phyloP scores from a whole-genome alignment of 2,888 invertebrate species.

The Agrilus cyanescens region DNA sequence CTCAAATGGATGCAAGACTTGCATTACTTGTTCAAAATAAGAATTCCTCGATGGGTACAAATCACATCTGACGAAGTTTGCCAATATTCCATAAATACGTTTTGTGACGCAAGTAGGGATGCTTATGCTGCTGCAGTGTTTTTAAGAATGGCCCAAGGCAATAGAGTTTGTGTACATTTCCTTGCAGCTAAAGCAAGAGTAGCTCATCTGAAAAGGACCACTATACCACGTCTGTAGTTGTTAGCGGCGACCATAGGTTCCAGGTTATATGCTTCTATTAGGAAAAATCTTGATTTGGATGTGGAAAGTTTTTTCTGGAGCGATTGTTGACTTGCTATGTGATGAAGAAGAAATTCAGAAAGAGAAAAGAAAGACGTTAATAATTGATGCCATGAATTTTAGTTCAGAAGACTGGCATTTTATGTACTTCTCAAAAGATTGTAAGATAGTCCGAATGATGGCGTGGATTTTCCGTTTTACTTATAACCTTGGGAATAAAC shows the following conservation, averaged over 20 bases:
- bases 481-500: background rate
- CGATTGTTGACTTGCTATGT: conserved; percentile 11
- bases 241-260: conserved; percentile 4
- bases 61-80: background rate
- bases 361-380: conserved; percentile 4
- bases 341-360: conserved; percentile 8
- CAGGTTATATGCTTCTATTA: background rate
- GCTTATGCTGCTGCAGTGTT: background rate
- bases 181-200: conserved; percentile 2
- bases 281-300: background rate
- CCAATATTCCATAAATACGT: conserved; percentile 1
- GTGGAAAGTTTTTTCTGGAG: conserved; percentile 16
- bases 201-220: background rate
- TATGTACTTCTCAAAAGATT: conserved; percentile 14
- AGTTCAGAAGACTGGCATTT: conserved; percentile 1
- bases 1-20: background rate
- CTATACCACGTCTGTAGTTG: conserved; percentile 6
- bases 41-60: background rate
- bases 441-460: conserved; percentile 14
- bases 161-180: background rate
- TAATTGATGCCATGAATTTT: conserved; percentile 3
- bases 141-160: no score
- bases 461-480: conserved; percentile 12
- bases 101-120: conserved; percentile 5
- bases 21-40: background rate